A percentile compares a stretch with the other conserved stretches of the same genome.
These are phyloP conservation scores for Podarcis lilfordi DNA, from an alignment of 2,797 vertebrate genomes.

Conservation along the genomic window DNA sequence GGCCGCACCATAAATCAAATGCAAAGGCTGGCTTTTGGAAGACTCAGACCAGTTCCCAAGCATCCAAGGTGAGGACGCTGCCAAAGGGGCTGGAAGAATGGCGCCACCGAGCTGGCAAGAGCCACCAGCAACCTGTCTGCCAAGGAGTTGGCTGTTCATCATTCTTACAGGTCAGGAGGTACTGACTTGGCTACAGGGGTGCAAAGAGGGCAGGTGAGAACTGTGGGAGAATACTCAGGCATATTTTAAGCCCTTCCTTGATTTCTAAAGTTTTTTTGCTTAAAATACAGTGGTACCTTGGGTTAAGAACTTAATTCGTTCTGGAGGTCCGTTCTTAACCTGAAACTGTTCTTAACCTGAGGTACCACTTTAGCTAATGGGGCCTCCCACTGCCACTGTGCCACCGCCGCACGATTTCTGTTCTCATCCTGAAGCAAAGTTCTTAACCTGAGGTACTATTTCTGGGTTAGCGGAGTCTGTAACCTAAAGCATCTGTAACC, in stretches of 20 bases:
- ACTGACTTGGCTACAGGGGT: too few relatives aligned
- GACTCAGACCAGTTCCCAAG: background rate
- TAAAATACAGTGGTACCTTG: background rate
- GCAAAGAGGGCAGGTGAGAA: background rate
- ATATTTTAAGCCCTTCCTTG: background rate
- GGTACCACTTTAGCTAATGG: too few relatives aligned
- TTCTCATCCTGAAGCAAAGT: too few relatives aligned
- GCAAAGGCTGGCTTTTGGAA: background rate
- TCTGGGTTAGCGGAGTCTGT: too few relatives aligned
- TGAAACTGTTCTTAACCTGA: too few relatives aligned
- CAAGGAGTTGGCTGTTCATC: background rate
- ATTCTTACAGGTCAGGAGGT: background rate
- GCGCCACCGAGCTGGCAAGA: constrained; percentile 49
- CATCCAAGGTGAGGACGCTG: background rate
- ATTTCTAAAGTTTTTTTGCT: background rate
- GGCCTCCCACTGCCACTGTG: too few relatives aligned
- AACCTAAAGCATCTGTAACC: too few relatives aligned
- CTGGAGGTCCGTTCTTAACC: too few relatives aligned
- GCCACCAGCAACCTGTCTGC: background rate
- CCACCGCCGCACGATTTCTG: too few relatives aligned
- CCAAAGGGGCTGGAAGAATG: background rate
- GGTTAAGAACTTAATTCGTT: too few relatives aligned
- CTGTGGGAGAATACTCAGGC: background rate
- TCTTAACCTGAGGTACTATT: too few relatives aligned
- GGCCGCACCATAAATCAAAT: background rate